Evolutionary conservation across 2,113 vertebrate genomes (phyloP).

Genomic region (Dromaius novaehollandiae): DNA sequence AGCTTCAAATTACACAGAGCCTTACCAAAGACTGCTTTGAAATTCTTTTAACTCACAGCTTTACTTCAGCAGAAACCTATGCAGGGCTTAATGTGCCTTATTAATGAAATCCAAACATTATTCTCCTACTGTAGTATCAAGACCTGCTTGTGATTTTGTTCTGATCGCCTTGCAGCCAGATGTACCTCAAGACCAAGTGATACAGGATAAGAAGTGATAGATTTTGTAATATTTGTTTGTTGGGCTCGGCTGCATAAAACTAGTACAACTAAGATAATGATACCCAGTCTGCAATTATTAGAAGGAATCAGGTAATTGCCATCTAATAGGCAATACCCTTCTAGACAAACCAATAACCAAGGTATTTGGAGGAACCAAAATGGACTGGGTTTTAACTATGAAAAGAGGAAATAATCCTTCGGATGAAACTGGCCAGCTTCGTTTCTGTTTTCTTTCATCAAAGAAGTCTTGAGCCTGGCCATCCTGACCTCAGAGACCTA

Average conservation of each 20-base stretch:
- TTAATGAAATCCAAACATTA: not conserved
- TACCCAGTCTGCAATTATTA: not conserved
- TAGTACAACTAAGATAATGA: not conserved
- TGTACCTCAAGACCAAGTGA: not conserved
- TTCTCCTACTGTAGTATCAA: not conserved
- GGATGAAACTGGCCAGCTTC: not conserved
- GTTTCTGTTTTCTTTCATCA: not conserved
- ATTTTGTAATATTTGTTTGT: not conserved
- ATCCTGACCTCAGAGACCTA: not conserved
- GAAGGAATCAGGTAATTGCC: not conserved
- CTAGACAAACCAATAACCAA: not conserved
- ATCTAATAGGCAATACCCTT: not conserved
- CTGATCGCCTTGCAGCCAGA: not conserved
- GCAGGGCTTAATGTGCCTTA: not conserved
- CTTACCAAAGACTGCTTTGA: not conserved
- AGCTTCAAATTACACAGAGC: not conserved
- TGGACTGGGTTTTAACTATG: not conserved
- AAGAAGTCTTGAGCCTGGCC: not conserved
- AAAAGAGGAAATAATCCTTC: not conserved
- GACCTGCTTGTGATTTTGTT: not conserved
- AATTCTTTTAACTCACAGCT: not conserved
- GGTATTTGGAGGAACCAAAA: rapidly evolving
- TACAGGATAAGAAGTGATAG: not conserved
- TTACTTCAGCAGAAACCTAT: not conserved
- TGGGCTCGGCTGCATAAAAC: not conserved